Percentiles rank a stretch among this genome's conserved stretches.
Conservation (phyloP, 2,888 invertebrate species). For the Dicranocentrus wangi region DNA sequence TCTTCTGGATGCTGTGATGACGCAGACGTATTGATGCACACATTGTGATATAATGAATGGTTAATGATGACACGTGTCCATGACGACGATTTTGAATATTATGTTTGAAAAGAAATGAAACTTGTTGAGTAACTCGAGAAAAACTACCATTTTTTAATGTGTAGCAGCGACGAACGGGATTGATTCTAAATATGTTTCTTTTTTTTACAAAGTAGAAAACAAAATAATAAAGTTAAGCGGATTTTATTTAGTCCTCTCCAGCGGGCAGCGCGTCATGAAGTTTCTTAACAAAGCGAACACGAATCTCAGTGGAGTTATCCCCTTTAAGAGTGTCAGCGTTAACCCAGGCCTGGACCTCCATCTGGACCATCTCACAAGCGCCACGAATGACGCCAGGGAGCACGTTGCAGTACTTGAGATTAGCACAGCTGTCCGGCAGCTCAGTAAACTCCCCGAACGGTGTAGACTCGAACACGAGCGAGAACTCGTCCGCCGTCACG, state of each 20-base stretch:
- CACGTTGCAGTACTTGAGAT: slow-evolving; percentile 92
- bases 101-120: too few species aligned
- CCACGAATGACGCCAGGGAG: slow-evolving; percentile 94
- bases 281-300: slow-evolving; percentile 94
- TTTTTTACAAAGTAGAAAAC: too few species aligned
- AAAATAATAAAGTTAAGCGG: too few species aligned
- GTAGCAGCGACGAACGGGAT: too few species aligned
- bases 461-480: slow-evolving; percentile 93
- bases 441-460: slow-evolving; percentile 98
- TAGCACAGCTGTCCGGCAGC: slow-evolving; percentile 87
- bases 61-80: too few species aligned
- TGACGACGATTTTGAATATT: too few species aligned
- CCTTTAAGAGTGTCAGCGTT: slow-evolving; percentile 96
- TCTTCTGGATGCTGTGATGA: too few species aligned
- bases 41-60: too few species aligned
- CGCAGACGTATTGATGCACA: too few species aligned
- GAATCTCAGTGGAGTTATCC: slow-evolving; percentile 92
- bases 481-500: slow-evolving; percentile 98
- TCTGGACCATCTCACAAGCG: slow-evolving; percentile 97
- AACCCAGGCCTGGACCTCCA: slow-evolving; percentile 96
- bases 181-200: too few species aligned
- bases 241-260: slow-evolving; percentile 88
- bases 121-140: too few species aligned
- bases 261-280: slow-evolving; percentile 98
- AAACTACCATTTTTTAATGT: too few species aligned